Percentiles rank a stretch among this genome's conserved stretches.
phyloP scores from a whole-genome alignment of 2,797 vertebrate species.

The Tadarida brasiliensis region DNA sequence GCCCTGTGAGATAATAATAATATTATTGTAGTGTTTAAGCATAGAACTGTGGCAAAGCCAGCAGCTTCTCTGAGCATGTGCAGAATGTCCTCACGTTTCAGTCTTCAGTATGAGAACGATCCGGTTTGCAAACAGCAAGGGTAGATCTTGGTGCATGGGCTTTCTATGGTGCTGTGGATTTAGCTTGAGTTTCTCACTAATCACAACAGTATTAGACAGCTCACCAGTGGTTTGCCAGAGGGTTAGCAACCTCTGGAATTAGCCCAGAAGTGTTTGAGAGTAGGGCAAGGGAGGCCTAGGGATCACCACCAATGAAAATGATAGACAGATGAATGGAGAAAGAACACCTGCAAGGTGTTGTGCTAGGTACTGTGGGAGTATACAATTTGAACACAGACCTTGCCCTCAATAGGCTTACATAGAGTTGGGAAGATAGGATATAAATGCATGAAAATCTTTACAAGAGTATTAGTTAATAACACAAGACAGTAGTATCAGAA shows the following conservation, averaged over 20 bases:
- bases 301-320: not conserved
- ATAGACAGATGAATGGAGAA: not conserved
- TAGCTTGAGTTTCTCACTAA: slow-evolving; percentile 29
- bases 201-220: not conserved
- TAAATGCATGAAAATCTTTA: not conserved
- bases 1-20: slow-evolving; percentile 82
- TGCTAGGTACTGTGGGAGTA: not conserved
- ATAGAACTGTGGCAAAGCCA: slow-evolving; percentile 67
- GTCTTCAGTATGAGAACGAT: not conserved
- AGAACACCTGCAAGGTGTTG: not conserved
- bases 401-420: not conserved
- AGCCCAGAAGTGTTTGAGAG: not conserved
- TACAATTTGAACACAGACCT: not conserved
- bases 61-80: slow-evolving; percentile 48
- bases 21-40: slow-evolving; percentile 74
- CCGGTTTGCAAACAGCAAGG: not conserved
- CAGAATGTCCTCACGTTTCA: not conserved
- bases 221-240: not conserved
- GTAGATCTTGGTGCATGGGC: not conserved
- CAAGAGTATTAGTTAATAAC: not conserved
- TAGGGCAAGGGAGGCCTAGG: not conserved
- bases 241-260: not conserved
- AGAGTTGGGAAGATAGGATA: not conserved
- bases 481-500: not conserved
- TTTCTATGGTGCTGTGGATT: not conserved